phyloP scores from a whole-genome alignment of 2,797 vertebrate genomes.

The Coendou prehensilis region DNA sequence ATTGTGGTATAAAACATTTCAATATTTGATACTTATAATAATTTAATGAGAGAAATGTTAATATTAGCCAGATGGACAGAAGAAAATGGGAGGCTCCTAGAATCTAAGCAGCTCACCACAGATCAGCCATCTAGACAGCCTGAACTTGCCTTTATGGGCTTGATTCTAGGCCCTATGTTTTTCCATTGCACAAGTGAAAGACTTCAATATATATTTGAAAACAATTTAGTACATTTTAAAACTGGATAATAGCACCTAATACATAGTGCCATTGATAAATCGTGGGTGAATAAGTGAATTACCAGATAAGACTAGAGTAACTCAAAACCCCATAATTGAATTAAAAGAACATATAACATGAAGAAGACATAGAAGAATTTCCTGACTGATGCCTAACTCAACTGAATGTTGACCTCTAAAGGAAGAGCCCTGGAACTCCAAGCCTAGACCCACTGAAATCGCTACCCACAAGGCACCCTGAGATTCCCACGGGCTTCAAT shows the following conservation, averaged over 20 bases:
- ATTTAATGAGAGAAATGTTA: background rate
- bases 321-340: background rate
- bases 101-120: background rate
- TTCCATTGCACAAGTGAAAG: background rate
- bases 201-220: background rate
- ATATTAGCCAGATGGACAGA: conserved; percentile 23
- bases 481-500: background rate
- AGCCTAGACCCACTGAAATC: background rate
- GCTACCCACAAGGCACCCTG: too few species aligned
- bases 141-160: background rate
- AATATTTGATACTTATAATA: background rate
- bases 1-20: conserved; percentile 18
- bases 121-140: background rate
- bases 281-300: background rate
- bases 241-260: background rate
- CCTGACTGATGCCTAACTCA: background rate
- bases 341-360: background rate
- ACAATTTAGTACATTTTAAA: conserved; percentile 8
- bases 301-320: background rate
- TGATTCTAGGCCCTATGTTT: background rate
- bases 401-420: background rate
- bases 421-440: background rate
- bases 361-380: background rate
- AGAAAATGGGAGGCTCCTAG: background rate
- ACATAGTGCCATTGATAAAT: background rate